phyloP scores from a whole-genome alignment of 2,888 invertebrate genomes.

The Eristalinus sepulchralis region DNA sequence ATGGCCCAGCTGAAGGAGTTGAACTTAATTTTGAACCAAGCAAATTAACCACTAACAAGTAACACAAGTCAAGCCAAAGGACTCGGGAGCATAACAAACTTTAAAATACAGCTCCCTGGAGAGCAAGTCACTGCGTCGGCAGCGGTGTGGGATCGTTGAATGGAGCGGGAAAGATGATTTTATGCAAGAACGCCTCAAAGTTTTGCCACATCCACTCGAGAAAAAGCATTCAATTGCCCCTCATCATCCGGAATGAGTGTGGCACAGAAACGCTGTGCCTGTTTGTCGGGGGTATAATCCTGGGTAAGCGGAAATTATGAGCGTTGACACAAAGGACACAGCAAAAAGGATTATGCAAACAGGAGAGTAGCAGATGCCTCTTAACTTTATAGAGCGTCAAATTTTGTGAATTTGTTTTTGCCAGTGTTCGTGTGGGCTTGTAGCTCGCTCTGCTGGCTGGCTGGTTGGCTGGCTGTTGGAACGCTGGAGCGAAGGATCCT shows the following conservation, averaged over 20 bases:
- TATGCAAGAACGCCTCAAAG: conserved; percentile 67
- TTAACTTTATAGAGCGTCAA: conserved; percentile 69
- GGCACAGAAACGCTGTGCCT: conserved; percentile 33
- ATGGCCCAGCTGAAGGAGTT: conserved; percentile 70
- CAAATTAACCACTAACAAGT: conserved; percentile 70
- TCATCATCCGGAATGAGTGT: conserved; percentile 56
- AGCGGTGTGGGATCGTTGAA: not conserved
- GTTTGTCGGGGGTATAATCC: conserved; percentile 58
- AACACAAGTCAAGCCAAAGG: conserved; percentile 65
- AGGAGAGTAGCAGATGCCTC: conserved; percentile 66
- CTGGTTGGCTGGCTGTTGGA: not conserved
- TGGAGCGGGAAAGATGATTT: conserved; percentile 35
- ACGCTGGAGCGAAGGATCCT: conserved; percentile 2
- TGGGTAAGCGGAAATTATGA: conserved; percentile 69
- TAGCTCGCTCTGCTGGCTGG: not conserved
- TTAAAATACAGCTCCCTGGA: conserved; percentile 56
- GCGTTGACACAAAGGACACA: conserved; percentile 71
- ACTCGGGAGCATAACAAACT: conserved; percentile 60
- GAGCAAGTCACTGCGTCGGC: not conserved
- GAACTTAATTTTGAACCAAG: conserved; percentile 65
- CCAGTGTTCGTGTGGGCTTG: conserved; percentile 48
- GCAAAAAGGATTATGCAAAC: conserved; percentile 70
- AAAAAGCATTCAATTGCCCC: conserved; percentile 68
- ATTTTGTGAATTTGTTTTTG: conserved; percentile 53
- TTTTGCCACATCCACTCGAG: conserved; percentile 50